A percentile compares a stretch with the other conserved stretches of the same genome.
phyloP scores from a whole-genome alignment of 2,797 vertebrate genomes.

The Halcyon smyrnensis region DNA sequence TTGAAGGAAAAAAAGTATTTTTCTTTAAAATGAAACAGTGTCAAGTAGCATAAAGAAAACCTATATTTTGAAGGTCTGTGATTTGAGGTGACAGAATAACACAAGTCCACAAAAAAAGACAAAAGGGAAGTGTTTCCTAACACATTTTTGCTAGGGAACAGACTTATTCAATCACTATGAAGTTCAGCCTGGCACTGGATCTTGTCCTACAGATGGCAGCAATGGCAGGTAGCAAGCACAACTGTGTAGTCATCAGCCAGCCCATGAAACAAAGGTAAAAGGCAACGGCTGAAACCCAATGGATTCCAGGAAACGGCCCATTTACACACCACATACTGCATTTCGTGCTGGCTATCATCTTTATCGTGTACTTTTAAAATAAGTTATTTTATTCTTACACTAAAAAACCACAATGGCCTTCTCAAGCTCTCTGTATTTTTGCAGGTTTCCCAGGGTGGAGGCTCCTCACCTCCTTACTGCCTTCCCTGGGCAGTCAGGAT shows the following conservation, averaged over 20 bases:
- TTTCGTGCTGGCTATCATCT: neutral
- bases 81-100: neutral
- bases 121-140: neutral
- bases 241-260: neutral
- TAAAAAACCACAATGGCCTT: neutral
- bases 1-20: neutral
- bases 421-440: neutral
- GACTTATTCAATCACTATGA: neutral
- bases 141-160: neutral
- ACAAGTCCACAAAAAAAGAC: neutral
- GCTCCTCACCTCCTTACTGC: neutral
- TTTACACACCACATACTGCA: neutral
- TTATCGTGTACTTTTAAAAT: neutral
- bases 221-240: neutral
- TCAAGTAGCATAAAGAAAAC: accelerated
- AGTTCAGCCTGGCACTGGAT: neutral
- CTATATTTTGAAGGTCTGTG: neutral
- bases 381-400: neutral
- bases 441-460: neutral
- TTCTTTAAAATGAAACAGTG: neutral
- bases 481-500: neutral
- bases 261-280: neutral
- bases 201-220: neutral
- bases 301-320: neutral
- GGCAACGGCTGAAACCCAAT: neutral